Conservation (phyloP, 1,140 invertebrate genomes). For the Lasioglossum albipes region DNA sequence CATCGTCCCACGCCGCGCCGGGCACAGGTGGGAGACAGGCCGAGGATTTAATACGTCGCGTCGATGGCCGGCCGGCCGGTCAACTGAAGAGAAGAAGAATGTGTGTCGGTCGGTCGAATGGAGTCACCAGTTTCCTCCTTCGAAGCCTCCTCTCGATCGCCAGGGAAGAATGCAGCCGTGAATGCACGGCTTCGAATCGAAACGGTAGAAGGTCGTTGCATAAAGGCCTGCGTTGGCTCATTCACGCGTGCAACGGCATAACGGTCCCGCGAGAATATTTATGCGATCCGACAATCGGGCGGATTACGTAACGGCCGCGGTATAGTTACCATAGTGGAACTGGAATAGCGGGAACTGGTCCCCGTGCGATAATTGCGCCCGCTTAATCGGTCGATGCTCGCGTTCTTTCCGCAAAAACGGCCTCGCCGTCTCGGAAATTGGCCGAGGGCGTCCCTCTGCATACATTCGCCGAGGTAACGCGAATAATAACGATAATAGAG, state of each 20-base stretch:
- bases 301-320: constrained; percentile 61
- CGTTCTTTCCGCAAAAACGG: constrained; percentile 62
- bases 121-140: constrained; percentile 1
- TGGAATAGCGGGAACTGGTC: constrained; percentile 76
- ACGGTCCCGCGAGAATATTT: constrained; percentile 62
- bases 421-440: constrained; percentile 49
- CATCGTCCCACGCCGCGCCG: too few relatives aligned
- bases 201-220: constrained; percentile 39
- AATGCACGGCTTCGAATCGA: constrained; percentile 13
- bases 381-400: constrained; percentile 66
- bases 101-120: too few relatives aligned
- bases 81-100: too few relatives aligned
- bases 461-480: too few relatives aligned
- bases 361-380: constrained; percentile 70
- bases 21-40: too few relatives aligned
- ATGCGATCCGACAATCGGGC: constrained; percentile 64
- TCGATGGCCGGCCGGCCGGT: too few relatives aligned
- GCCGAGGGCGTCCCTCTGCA: constrained; percentile 28
- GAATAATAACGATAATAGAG: too few relatives aligned
- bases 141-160: not conserved
- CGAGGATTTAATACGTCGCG: too few relatives aligned
- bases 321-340: constrained; percentile 57
- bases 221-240: constrained; percentile 33
- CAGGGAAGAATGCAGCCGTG: constrained; percentile 17
- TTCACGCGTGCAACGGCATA: constrained; percentile 60